These are phyloP conservation scores for Tachysurus vachellii DNA, from an alignment of 2,113 vertebrate species.

Conservation along the genomic window DNA sequence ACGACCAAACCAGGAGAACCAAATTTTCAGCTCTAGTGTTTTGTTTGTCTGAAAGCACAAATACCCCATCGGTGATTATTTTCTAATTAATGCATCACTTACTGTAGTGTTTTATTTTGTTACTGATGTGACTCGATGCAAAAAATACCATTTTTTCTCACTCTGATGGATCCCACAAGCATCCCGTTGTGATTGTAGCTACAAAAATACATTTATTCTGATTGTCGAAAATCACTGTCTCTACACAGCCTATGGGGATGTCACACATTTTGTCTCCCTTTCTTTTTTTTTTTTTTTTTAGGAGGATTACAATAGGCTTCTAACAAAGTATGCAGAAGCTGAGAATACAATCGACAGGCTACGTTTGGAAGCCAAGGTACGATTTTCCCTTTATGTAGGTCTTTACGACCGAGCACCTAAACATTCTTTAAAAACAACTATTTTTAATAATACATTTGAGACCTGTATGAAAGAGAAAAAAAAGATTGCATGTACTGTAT, in stretches of 20 bases:
- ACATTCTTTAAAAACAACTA: neutral
- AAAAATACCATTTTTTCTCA: too few species aligned
- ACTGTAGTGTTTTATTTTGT: too few species aligned
- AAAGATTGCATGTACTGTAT: neutral
- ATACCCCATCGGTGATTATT: neutral
- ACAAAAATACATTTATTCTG: neutral
- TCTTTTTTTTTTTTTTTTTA: slow-evolving; percentile 55
- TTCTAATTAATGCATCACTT: too few species aligned
- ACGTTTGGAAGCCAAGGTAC: slow-evolving; percentile 87
- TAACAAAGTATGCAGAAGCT: slow-evolving; percentile 90
- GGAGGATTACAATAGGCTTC: slow-evolving; percentile 89
- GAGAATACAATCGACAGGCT: slow-evolving; percentile 96
- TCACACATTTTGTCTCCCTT: neutral
- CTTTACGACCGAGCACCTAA: neutral
- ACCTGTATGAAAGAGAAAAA: neutral
- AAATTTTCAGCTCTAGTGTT: too few species aligned
- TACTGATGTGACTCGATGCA: too few species aligned
- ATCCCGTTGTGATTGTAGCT: neutral
- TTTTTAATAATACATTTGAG: neutral
- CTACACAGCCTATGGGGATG: neutral
- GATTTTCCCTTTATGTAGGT: slow-evolving; percentile 25
- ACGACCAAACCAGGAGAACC: too few species aligned
- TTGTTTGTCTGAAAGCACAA: too few species aligned
- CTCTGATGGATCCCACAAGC: too few species aligned
- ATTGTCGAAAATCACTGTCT: neutral